These are phyloP conservation scores for Uria aalge DNA, from an alignment of 2,113 vertebrate genomes.

Conservation along the genomic window DNA sequence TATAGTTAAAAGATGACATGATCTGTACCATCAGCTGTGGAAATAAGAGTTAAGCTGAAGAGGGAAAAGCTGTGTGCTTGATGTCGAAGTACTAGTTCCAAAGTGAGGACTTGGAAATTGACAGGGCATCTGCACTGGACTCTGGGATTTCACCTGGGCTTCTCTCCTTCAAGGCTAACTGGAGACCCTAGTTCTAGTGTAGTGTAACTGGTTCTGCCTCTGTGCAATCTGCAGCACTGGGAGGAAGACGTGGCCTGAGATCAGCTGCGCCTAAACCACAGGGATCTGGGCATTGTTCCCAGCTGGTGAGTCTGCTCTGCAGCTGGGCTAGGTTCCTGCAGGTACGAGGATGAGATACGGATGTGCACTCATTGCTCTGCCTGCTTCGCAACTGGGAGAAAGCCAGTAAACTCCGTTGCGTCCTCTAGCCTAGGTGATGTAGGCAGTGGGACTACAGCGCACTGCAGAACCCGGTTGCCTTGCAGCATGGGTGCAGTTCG, in stretches of 20 bases:
- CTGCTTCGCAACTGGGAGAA: background rate
- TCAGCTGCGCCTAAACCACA: background rate
- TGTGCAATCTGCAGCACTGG: background rate
- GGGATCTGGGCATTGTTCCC: background rate
- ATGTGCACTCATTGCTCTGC: background rate
- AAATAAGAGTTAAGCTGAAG: background rate
- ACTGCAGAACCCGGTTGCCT: background rate
- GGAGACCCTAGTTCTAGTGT: background rate
- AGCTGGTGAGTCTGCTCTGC: background rate
- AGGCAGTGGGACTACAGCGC: background rate
- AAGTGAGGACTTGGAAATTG: background rate
- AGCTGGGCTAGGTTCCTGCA: background rate
- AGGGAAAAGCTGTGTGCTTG: background rate
- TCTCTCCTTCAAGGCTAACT: background rate
- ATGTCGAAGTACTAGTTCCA: background rate
- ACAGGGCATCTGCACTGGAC: background rate
- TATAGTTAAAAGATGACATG: background rate
- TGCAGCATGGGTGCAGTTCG: background rate
- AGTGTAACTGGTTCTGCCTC: background rate
- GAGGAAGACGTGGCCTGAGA: background rate
- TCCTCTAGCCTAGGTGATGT: background rate
- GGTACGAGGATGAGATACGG: background rate
- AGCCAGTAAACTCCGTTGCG: rapidly evolving
- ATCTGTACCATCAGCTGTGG: background rate
- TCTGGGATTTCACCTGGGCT: background rate